Percentiles rank a stretch among this genome's conserved stretches.
Evolutionary conservation across 2,113 vertebrate genomes (phyloP).

Genomic region (Scalopus aquaticus): DNA sequence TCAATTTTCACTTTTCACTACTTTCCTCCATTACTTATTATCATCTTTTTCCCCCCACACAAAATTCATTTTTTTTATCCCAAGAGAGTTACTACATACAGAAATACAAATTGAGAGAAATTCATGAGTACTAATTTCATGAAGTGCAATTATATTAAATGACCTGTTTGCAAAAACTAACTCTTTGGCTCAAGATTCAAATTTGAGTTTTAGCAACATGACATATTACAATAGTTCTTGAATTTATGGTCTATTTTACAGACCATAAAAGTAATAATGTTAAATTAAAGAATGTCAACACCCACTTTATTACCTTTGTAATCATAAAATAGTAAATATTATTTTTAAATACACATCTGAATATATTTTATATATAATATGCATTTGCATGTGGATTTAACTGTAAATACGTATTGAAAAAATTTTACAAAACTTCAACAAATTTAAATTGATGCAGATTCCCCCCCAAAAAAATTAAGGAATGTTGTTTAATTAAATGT

Average conservation of each 20-base stretch:
- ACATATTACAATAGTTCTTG: background rate
- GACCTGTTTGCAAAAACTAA: background rate
- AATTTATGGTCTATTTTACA: background rate
- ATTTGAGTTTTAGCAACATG: background rate
- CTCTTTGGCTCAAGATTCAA: background rate
- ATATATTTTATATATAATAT: background rate
- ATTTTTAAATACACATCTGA: background rate
- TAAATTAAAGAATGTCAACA: background rate
- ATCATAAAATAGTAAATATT: background rate
- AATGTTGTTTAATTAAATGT: background rate
- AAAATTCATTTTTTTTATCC: background rate
- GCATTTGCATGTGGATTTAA: background rate
- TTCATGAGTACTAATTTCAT: background rate
- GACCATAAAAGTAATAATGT: background rate
- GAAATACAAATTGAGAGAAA: background rate
- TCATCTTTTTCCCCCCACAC: background rate
- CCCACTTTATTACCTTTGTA: background rate
- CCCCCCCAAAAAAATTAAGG: background rate
- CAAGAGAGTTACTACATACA: background rate
- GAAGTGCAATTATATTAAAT: background rate
- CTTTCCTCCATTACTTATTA: background rate
- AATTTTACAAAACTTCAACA: background rate
- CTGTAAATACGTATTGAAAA: background rate
- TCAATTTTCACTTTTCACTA: slow-evolving; percentile 17
- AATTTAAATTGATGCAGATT: background rate